Evolutionary conservation across 1,140 invertebrate species (phyloP).

Genomic region (Eulimnadia texana): DNA sequence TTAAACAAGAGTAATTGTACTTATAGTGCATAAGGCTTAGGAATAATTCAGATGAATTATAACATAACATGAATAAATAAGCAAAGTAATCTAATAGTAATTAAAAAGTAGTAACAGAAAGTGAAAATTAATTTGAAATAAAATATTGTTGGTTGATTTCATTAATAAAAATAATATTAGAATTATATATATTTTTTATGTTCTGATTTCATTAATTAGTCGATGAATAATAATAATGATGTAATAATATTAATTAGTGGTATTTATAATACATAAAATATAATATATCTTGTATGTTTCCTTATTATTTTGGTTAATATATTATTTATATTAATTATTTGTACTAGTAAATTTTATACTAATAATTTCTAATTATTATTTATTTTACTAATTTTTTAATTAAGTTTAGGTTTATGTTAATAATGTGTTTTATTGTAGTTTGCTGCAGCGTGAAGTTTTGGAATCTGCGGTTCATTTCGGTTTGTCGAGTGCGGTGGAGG

Average conservation of each 20-base stretch:
- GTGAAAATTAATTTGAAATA: no score
- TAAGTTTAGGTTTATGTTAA: no score
- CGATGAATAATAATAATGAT: not conserved
- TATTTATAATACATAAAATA: not conserved
- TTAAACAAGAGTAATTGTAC: no score
- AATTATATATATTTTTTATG: not conserved
- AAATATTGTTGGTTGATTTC: no score
- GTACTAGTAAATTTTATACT: not conserved
- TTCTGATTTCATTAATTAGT: not conserved
- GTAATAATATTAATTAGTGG: not conserved
- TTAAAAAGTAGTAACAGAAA: no score
- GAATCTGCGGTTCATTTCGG: slow-evolving; percentile 44
- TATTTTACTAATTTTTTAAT: no score
- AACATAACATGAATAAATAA: no score
- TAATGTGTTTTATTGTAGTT: no score
- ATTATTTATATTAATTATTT: not conserved
- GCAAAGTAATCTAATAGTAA: no score
- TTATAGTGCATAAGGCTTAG: no score
- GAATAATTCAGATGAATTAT: no score
- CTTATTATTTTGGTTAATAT: not conserved
- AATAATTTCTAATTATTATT: slow-evolving; percentile 1
- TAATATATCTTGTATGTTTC: no score
- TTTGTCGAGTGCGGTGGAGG: slow-evolving; percentile 42
- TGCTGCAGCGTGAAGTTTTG: slow-evolving; percentile 40
- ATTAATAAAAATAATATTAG: not conserved